A percentile compares a stretch with the other conserved stretches of the same genome.
These are phyloP conservation scores for Exocentrus adspersus DNA, from an alignment of 2,888 invertebrate genomes.

Conservation along the genomic window DNA sequence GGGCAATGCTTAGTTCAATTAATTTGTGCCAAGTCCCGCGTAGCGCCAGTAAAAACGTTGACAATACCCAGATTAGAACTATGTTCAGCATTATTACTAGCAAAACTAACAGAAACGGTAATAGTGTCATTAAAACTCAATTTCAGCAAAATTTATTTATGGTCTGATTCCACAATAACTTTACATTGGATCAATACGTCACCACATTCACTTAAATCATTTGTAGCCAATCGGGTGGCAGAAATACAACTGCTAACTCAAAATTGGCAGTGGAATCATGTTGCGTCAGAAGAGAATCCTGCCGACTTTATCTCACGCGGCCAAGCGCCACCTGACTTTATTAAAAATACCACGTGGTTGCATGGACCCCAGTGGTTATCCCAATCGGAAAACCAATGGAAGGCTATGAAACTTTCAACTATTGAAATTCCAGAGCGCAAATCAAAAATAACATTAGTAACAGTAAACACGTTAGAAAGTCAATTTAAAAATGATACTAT, in stretches of 20 bases:
- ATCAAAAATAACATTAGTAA: no score
- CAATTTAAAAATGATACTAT: no score
- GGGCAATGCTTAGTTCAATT: neutral
- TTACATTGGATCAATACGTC: neutral
- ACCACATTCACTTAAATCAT: conserved; percentile 17
- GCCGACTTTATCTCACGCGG: conserved; percentile 34
- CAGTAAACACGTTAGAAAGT: no score
- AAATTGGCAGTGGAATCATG: conserved; percentile 32
- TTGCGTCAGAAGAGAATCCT: conserved; percentile 33
- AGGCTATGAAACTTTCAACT: no score
- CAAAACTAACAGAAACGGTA: neutral
- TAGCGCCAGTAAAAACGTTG: conserved; percentile 8
- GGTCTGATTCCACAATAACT: neutral
- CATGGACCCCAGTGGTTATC: no score
- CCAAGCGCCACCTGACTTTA: no score
- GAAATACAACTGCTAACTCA: neutral
- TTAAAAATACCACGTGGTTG: no score
- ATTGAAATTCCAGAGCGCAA: no score
- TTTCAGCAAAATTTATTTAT: neutral
- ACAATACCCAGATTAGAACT: conserved; percentile 6
- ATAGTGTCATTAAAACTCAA: neutral
- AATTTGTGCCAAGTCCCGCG: conserved; percentile 7
- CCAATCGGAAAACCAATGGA: no score
- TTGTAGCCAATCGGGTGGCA: conserved; percentile 38
- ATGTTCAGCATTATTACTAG: conserved; percentile 4